Conservation (phyloP, 2,113 vertebrate genomes). For the Aspidoscelis tigris region DNA sequence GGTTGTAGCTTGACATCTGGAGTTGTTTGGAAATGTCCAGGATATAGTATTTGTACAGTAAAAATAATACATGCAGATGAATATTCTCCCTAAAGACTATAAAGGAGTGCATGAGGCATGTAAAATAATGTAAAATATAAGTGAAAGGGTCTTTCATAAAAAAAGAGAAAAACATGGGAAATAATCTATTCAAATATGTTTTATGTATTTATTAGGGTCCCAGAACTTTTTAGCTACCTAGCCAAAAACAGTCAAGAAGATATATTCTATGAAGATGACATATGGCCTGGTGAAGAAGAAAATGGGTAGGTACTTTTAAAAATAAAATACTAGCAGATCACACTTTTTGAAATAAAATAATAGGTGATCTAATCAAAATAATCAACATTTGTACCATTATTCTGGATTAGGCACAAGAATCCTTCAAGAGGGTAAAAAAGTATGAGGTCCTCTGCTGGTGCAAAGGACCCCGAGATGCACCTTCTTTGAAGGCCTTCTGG, state of each 20-base stretch:
- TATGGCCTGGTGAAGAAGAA: slow-evolving; percentile 92
- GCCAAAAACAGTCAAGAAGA: slow-evolving; percentile 94
- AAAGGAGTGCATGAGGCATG: not conserved
- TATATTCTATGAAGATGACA: slow-evolving; percentile 96
- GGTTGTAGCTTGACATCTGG: too few relatives aligned
- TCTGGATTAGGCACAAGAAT: not conserved
- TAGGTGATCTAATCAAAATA: not conserved
- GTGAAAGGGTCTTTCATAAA: not conserved
- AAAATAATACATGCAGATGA: too few relatives aligned
- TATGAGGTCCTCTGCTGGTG: not conserved
- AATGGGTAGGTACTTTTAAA: slow-evolving; percentile 81
- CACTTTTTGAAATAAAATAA: not conserved
- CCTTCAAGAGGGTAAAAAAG: not conserved
- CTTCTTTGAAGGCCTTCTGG: too few relatives aligned
- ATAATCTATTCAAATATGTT: slow-evolving; percentile 25
- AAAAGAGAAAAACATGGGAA: not conserved
- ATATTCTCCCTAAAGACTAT: too few relatives aligned
- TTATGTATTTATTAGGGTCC: slow-evolving; percentile 78
- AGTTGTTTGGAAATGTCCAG: too few relatives aligned
- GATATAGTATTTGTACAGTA: too few relatives aligned
- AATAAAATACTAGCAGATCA: not conserved
- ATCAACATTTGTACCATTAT: not conserved
- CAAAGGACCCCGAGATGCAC: too few relatives aligned
- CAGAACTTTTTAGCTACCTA: slow-evolving; percentile 89
- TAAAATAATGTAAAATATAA: not conserved